Conservation (phyloP, 1,140 invertebrate genomes). For the Ylistrum balloti region DNA sequence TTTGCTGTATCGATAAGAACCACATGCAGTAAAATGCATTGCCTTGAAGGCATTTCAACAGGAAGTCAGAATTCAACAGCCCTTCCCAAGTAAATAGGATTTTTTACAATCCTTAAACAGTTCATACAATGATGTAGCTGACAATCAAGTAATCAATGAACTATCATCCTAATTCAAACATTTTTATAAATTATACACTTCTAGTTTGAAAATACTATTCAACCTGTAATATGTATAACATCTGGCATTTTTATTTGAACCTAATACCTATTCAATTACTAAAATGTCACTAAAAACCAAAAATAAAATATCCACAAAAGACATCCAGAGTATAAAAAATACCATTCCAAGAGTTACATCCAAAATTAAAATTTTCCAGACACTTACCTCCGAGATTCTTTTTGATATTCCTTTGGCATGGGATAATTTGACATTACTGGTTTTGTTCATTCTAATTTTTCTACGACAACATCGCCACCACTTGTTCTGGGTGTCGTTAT, state of each 20-base stretch:
- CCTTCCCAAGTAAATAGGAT: neutral
- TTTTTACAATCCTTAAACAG: neutral
- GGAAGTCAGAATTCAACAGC: neutral
- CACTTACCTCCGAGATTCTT: constrained; percentile 60
- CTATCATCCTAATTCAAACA: neutral
- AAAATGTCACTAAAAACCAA: no score
- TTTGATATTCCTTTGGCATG: constrained; percentile 65
- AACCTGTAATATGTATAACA: no score
- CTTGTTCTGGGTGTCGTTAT: neutral
- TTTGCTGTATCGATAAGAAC: neutral
- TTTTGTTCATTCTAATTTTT: constrained; percentile 49
- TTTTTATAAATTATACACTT: no score
- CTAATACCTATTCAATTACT: no score
- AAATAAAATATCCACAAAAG: no score
- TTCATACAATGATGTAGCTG: neutral
- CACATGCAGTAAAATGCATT: neutral
- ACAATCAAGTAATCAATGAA: neutral
- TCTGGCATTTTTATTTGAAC: no score
- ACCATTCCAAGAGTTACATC: no score
- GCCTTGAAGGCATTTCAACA: neutral
- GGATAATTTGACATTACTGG: constrained; percentile 60
- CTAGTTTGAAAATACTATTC: no score
- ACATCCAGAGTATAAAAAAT: no score
- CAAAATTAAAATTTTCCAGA: neutral
- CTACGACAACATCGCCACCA: constrained; percentile 57